Evolutionary conservation across 2,888 invertebrate species (phyloP).

Genomic region (Caenorhabditis plicata): DNA sequence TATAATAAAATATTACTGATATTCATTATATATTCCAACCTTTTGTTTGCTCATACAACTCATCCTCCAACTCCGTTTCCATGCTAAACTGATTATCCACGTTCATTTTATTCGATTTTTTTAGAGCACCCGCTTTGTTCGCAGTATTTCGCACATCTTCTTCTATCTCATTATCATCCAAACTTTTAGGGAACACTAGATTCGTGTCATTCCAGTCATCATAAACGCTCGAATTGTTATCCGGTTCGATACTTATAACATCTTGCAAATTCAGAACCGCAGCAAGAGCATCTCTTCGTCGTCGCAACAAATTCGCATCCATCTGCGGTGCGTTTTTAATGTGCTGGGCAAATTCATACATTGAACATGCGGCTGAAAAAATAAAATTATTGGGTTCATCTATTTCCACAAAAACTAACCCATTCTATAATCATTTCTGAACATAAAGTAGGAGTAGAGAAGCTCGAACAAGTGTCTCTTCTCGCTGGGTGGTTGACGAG

Average conservation of each 20-base stretch:
- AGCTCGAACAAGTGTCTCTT: slow-evolving; percentile 36
- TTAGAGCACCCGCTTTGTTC: background rate
- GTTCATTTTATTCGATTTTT: no score
- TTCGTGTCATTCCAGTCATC: slow-evolving; percentile 22
- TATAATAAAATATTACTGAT: no score
- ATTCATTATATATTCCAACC: no score
- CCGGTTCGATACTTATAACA: slow-evolving; percentile 27
- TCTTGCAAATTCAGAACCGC: slow-evolving; percentile 37
- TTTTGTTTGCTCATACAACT: no score
- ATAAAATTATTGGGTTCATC: background rate
- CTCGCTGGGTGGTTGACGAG: slow-evolving; percentile 23
- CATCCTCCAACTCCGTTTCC: no score
- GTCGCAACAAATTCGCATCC: slow-evolving; percentile 44
- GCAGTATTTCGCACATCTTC: background rate
- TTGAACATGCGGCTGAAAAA: slow-evolving; percentile 40
- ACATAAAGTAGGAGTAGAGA: slow-evolving; percentile 29
- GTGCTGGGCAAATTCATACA: slow-evolving; percentile 46
- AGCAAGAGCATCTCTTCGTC: slow-evolving; percentile 44
- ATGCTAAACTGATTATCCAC: no score
- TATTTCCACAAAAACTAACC: slow-evolving; percentile 8
- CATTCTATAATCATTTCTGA: slow-evolving; percentile 27
- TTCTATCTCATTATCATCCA: slow-evolving; percentile 2
- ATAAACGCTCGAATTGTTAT: slow-evolving; percentile 6
- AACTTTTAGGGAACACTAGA: slow-evolving; percentile 21
- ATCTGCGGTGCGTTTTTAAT: slow-evolving; percentile 37